Conservation (phyloP, 2,888 invertebrate species). For the Anoncus sp. region DNA sequence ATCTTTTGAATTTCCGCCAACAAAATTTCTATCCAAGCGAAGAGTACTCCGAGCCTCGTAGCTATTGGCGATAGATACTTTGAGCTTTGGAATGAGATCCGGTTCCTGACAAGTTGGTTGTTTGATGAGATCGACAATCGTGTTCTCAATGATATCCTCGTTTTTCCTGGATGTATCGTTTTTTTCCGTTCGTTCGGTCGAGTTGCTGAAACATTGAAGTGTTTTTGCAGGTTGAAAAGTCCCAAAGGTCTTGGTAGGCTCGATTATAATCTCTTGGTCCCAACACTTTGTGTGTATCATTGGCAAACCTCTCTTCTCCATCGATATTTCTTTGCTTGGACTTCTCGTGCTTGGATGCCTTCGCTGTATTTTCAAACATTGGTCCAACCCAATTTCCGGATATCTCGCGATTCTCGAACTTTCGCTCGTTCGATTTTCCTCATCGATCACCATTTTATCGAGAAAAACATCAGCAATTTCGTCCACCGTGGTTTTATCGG, state of each 20-base stretch:
- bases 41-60: constrained; percentile 70
- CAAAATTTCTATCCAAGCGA: constrained; percentile 62
- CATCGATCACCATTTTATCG: constrained; percentile 70
- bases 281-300: constrained; percentile 54
- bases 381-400: constrained; percentile 70
- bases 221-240: constrained; percentile 68
- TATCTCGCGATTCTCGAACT: constrained; percentile 63
- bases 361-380: constrained; percentile 69
- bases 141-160: constrained; percentile 24
- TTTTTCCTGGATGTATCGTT: not conserved
- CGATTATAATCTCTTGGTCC: constrained; percentile 60
- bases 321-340: constrained; percentile 51
- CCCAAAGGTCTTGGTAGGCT: constrained; percentile 69
- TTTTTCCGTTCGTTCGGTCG: constrained; percentile 21
- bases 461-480: constrained; percentile 64
- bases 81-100: constrained; percentile 48
- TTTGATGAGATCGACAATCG: constrained; percentile 40
- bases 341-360: constrained; percentile 63
- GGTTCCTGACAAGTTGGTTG: constrained; percentile 59
- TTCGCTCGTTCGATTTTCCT: constrained; percentile 68
- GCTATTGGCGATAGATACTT: constrained; percentile 49
- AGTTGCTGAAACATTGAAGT: constrained; percentile 20
- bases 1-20: constrained; percentile 27
- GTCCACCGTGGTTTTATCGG: constrained; percentile 35
- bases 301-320: constrained; percentile 52